A percentile compares a stretch with the other conserved stretches of the same genome.
Evolutionary conservation across 2,113 vertebrate genomes (phyloP).

Genomic region (Geococcyx californianus): DNA sequence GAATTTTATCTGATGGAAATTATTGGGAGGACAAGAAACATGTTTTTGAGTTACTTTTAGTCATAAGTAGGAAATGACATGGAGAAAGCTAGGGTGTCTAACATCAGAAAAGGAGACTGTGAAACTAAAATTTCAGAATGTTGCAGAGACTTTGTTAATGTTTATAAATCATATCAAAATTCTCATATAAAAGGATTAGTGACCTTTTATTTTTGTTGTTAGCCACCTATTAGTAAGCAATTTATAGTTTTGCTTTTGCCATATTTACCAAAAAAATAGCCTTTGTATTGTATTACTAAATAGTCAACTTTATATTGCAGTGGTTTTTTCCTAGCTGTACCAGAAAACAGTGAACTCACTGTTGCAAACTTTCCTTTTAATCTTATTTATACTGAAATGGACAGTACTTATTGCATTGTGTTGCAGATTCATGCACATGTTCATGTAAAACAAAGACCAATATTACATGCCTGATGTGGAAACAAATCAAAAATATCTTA

Average conservation of each 20-base stretch:
- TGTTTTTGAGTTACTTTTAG: not conserved
- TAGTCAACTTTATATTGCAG: not conserved
- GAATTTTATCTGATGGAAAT: not conserved
- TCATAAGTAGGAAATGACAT: not conserved
- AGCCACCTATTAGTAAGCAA: not conserved
- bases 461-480: not conserved
- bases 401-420: not conserved
- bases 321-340: not conserved
- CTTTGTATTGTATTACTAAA: not conserved
- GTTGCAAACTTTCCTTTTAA: not conserved
- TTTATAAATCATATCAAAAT: not conserved
- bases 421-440: not conserved
- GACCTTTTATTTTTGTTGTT: not conserved
- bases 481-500: not conserved
- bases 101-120: not conserved
- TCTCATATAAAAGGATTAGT: not conserved
- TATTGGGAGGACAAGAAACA: not conserved
- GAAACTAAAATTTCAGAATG: not conserved
- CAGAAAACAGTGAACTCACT: not conserved
- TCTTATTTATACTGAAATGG: not conserved
- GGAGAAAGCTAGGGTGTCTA: not conserved
- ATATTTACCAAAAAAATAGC: not conserved
- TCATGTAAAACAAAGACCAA: not conserved
- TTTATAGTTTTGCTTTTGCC: not conserved
- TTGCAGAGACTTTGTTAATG: not conserved